These are phyloP conservation scores for Pandion haliaetus DNA, from an alignment of 2,113 vertebrate species.

Conservation along the genomic window DNA sequence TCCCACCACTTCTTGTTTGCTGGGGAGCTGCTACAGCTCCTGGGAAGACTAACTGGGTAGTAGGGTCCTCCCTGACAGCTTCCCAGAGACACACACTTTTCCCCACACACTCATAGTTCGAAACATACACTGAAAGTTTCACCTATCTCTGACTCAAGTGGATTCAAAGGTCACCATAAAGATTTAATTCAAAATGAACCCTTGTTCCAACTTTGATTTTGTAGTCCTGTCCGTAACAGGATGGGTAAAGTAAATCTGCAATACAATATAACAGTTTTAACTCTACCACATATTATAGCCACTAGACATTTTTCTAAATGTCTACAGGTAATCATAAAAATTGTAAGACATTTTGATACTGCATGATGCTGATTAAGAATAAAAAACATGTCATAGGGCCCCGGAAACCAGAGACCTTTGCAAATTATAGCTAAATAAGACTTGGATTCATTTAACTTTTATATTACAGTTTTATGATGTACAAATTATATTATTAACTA, in stretches of 20 bases:
- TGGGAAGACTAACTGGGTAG: not conserved
- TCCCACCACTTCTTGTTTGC: not conserved
- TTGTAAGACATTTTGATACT: not conserved
- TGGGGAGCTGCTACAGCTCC: not conserved
- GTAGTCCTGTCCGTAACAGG: not conserved
- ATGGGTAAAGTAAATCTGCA: not conserved
- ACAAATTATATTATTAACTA: not conserved
- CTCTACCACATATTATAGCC: not conserved
- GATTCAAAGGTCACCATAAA: not conserved
- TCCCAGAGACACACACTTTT: not conserved
- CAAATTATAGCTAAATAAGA: not conserved
- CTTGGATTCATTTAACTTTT: not conserved
- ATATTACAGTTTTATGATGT: not conserved
- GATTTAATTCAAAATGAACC: not conserved
- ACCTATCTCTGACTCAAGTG: not conserved
- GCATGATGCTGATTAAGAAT: not conserved
- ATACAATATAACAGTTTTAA: not conserved
- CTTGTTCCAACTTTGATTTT: not conserved
- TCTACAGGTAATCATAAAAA: not conserved
- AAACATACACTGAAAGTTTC: not conserved
- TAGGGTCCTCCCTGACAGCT: not conserved
- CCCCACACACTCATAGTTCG: not conserved
- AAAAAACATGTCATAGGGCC: not conserved
- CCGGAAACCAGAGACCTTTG: not conserved
- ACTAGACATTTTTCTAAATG: not conserved